phyloP scores from a whole-genome alignment of 2,888 invertebrate species.

The Trichopria drosophilae region DNA sequence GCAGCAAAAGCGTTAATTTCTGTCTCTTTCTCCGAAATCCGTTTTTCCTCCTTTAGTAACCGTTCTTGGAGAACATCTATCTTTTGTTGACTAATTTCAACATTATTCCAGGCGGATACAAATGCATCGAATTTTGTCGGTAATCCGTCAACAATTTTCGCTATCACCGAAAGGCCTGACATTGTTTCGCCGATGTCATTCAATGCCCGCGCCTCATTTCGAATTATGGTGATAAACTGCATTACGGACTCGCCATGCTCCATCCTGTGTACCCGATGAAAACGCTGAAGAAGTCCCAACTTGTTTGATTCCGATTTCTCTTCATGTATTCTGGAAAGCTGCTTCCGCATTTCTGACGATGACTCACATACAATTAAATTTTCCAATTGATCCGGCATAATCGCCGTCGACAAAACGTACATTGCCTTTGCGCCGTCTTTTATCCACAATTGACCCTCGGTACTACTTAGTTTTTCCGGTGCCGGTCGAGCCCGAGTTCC shows the following conservation, averaged over 20 bases:
- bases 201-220: conserved; percentile 38
- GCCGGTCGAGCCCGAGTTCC: conserved; percentile 13
- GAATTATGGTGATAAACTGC: conserved; percentile 42
- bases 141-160: conserved; percentile 38
- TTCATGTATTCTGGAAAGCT: conserved; percentile 28
- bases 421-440: conserved; percentile 33
- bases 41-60: conserved; percentile 32
- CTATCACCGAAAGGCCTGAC: conserved; percentile 31
- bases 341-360: conserved; percentile 32
- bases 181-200: conserved; percentile 34
- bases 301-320: conserved; percentile 35
- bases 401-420: conserved; percentile 30
- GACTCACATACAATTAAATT: conserved; percentile 28
- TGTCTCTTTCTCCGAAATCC: conserved; percentile 16
- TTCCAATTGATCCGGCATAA: conserved; percentile 30
- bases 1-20: conserved; percentile 20
- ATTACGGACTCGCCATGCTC: conserved; percentile 36
- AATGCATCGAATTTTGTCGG: too few relatives aligned
- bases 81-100: conserved; percentile 29
- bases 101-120: conserved; percentile 37
- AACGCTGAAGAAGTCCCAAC: conserved; percentile 29
- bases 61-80: too few relatives aligned
- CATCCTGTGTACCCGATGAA: conserved; percentile 34
- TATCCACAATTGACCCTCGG: conserved; percentile 24
- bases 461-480: not conserved